Base-by-base conservation (phyloP, 2,797 vertebrate genomes). In the Schizopygopsis malacanthus region DNA sequence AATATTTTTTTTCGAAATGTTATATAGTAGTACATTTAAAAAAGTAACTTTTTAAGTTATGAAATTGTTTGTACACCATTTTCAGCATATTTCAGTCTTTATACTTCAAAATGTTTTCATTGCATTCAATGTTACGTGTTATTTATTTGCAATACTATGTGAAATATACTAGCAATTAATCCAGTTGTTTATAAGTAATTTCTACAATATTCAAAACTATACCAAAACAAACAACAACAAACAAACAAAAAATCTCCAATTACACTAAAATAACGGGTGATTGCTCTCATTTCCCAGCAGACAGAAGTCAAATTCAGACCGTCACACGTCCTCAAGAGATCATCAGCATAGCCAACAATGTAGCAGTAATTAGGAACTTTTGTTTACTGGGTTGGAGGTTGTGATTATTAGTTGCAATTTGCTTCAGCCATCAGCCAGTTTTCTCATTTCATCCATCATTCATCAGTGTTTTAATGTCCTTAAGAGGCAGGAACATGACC, bases 401-500 rank as follows among this genome's bases (percentile, higher is more conserved):
- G 41, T 82, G 43, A 86, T 86, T 86, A 86, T 56, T 77, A 56
- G 56, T 18, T 63, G 28, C 33, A 77, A 20, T 54, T 37, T 54
- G 28, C 28, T 52, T 1, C 25, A 82, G 47, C n/a, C 59, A 76
- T 77, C 61, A 45, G 75, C 61, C 67, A 61, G 6, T 72, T 84
- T 84, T 56, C 56, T 13, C 8, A 84, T 85, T 77, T 54, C 56
- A 78, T 4, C n/a, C 73, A 67, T 18, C 82, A 65, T 85, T 82
- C 41, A 79, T 28, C 37, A 65, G 41, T 43, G 56, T 69, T 82
- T 54, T 79, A 86, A 86, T 69, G 47, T 79, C 75, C 65, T 50
- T 22, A 22, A 39, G 28, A 67, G 45, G 45, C 72, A 39, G 12
- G 28, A 71, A 82, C 86, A 75, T 50, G 79, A 73, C 47, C 65